Base-by-base conservation (phyloP, 2,797 vertebrate species). In the Gymnothorax reevesii region DNA sequence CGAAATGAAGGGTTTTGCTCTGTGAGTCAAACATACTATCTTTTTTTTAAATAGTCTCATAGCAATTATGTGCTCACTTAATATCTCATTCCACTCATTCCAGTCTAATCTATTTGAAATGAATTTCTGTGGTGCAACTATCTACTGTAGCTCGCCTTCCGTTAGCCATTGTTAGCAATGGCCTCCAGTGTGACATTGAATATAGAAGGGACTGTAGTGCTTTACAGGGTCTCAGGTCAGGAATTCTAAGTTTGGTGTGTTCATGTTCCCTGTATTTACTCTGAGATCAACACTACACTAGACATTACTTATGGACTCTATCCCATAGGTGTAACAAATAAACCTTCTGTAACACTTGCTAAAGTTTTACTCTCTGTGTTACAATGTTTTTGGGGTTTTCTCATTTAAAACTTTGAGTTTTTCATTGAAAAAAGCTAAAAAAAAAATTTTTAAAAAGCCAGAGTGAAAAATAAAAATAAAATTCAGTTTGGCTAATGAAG, bases 41-140 rank as follows among this genome's bases (percentile, higher is more conserved):
- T 77, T 13, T 52, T 77, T 66, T 73, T 77, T 77, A 77, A 42
- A 42, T 77, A 49, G 42, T 77, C 52, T 77, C 42, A 33, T 77
- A 15, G 42, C 73, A 27, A 77, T 13, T 49, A 49, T 77, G 42
- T 27, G 73, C 33, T 13, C 73, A 77, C 73, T 77, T 77, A 15
- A 13, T 77, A 77, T 77, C 73, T 77, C 42, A 77, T 77, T 49
- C 33, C 33, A 49, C 69, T 73, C 42, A 13, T 27, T 73, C 13
- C 7, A 17, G 73, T 77, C 15, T 20, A 13, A 77, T 77, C 33
- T 15, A 17, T 49, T 49, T 77, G 33, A 13, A 17, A 33, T 77
- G 33, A 77, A 49, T 73, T 27, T 42, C 7, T 73, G 10, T 77
- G 7, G 10, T 49, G 73, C 52, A 15, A 49, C 73, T 42, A 33